phyloP scores from a whole-genome alignment of 2,888 invertebrate genomes.

The Drosophila pseudotalamancana region DNA sequence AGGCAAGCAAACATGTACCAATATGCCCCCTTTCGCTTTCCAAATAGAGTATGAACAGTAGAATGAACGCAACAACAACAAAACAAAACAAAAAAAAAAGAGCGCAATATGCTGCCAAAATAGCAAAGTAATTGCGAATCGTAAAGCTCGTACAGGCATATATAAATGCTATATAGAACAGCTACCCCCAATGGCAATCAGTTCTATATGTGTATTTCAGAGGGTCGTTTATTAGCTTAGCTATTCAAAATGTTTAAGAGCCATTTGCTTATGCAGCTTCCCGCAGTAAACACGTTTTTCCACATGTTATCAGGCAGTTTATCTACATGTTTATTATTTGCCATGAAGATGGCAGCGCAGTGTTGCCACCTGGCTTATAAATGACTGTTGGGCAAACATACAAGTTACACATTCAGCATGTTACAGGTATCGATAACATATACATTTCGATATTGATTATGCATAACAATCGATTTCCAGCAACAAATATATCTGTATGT shows the following conservation, averaged over 20 bases:
- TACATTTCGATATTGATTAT: no score
- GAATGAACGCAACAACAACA: not conserved
- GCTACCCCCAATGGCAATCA: constrained; percentile 30
- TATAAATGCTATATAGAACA: constrained; percentile 33
- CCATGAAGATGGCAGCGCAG: not conserved
- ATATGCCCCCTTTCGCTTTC: not conserved
- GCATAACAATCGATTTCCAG: no score
- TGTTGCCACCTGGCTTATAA: no score
- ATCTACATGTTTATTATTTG: not conserved
- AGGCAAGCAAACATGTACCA: not conserved
- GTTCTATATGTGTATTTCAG: constrained; percentile 10
- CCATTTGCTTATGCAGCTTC: not conserved
- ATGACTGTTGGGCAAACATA: no score
- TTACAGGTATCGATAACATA: no score
- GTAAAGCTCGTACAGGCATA: constrained; percentile 56
- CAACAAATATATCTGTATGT: no score
- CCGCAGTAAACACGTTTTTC: not conserved
- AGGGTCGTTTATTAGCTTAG: constrained; percentile 21
- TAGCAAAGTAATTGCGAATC: constrained; percentile 78
- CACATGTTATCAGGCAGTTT: constrained; percentile 1
- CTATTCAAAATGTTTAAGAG: not conserved
- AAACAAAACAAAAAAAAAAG: not conserved
- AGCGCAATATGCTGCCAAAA: constrained; percentile 62
- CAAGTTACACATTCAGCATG: no score
- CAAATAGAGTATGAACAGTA: not conserved